Evolutionary conservation across 2,797 vertebrate species (phyloP).

Genomic region (Microcaecilia unicolor): DNA sequence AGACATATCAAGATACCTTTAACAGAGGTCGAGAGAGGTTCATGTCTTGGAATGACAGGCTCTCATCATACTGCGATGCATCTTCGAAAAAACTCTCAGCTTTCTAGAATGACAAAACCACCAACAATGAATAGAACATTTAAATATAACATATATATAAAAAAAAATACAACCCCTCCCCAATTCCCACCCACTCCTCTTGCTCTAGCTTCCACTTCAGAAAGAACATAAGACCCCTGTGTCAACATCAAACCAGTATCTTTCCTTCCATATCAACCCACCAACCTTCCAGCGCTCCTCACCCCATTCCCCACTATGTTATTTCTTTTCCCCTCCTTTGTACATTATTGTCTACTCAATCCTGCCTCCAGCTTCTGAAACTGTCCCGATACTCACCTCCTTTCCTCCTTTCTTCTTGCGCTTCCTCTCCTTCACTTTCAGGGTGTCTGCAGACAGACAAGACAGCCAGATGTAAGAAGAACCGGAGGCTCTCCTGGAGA

Average conservation of each 20-base stretch:
- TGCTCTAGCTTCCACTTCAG: no score
- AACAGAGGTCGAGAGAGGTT: constrained; percentile 90
- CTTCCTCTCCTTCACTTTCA: constrained; percentile 72
- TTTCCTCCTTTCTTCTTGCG: constrained; percentile 52
- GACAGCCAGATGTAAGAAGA: background rate
- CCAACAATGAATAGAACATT: background rate
- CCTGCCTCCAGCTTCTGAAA: no score
- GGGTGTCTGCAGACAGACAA: constrained; percentile 54
- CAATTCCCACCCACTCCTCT: no score
- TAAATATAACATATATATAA: no score
- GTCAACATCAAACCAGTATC: no score
- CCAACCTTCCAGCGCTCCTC: no score
- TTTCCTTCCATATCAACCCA: no score
- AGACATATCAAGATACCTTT: constrained; percentile 72
- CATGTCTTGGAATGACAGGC: constrained; percentile 84
- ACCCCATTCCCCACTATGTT: no score
- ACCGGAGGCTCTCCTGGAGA: no score
- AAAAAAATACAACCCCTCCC: background rate
- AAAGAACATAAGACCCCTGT: no score
- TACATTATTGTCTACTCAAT: no score
- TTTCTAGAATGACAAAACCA: constrained; percentile 40
- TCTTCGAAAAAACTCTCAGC: constrained; percentile 75
- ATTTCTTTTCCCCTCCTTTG: no score
- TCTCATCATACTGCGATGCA: constrained; percentile 78
- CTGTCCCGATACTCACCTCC: constrained; percentile 17